phyloP scores from a whole-genome alignment of 53 echinoderm and acorn worm genomes.

The Stichopus horrens region DNA sequence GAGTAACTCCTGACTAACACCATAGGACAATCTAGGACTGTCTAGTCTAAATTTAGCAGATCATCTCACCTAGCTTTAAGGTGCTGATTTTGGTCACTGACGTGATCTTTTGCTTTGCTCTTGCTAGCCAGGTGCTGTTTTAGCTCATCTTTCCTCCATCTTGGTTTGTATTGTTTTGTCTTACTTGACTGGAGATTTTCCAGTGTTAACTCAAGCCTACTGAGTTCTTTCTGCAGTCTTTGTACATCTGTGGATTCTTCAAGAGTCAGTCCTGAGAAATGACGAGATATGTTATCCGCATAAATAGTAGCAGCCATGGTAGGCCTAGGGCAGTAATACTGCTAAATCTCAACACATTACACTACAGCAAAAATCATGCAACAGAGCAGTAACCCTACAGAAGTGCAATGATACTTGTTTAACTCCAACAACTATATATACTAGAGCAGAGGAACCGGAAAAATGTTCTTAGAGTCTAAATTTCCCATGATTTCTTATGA shows the following conservation, averaged over 20 bases:
- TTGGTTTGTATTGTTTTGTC: constrained; percentile 60
- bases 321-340: too few species aligned
- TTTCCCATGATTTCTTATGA: too few species aligned
- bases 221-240: constrained; percentile 53
- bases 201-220: constrained; percentile 52
- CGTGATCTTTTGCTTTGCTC: constrained; percentile 84
- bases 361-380: too few species aligned
- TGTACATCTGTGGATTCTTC: constrained; percentile 79
- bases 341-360: too few species aligned
- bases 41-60: not conserved
- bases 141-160: constrained; percentile 76
- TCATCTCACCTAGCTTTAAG: constrained; percentile 75
- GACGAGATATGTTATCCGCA: not conserved
- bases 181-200: constrained; percentile 58
- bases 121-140: constrained; percentile 85
- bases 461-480: too few species aligned
- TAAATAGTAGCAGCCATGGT: too few species aligned
- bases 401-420: too few species aligned
- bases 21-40: not conserved
- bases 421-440: too few species aligned
- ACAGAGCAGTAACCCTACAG: too few species aligned
- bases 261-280: constrained; percentile 63
- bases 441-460: too few species aligned
- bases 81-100: constrained; percentile 78
- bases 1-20: not conserved